A percentile compares a stretch with the other conserved stretches of the same genome.
phyloP scores from a whole-genome alignment of 2,888 invertebrate genomes.

The Idaea biselata region DNA sequence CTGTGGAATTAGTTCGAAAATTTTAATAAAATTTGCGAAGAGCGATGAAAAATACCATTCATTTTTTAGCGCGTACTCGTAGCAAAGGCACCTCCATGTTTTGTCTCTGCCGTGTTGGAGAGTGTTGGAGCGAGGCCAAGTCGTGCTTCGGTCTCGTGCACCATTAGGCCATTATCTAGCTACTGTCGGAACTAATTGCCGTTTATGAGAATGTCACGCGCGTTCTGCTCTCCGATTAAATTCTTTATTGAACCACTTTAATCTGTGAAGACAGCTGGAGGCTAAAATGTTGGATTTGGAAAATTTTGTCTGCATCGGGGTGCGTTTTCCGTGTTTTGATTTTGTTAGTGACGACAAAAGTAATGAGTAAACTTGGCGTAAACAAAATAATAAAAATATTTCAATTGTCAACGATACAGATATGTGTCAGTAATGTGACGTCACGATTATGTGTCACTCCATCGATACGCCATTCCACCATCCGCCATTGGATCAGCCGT shows the following conservation, averaged over 20 bases:
- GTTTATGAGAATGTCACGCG: slow-evolving; percentile 52
- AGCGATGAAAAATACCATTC: slow-evolving; percentile 44
- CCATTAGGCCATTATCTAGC: slow-evolving; percentile 55
- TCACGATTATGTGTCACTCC: slow-evolving; percentile 21
- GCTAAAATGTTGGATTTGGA: neutral
- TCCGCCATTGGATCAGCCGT: neutral
- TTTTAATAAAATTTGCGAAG: slow-evolving; percentile 13
- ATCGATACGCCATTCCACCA: slow-evolving; percentile 20
- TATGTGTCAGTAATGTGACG: slow-evolving; percentile 22
- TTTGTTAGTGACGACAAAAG: too few species aligned
- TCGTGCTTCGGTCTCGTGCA: slow-evolving; percentile 39
- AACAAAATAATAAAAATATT: neutral
- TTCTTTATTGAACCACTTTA: slow-evolving; percentile 18
- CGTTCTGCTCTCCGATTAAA: slow-evolving; percentile 38
- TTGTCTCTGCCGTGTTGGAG: slow-evolving; percentile 19
- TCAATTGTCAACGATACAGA: neutral
- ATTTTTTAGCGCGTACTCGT: slow-evolving; percentile 26
- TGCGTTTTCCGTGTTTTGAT: too few species aligned
- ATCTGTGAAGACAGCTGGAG: neutral
- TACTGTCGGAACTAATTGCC: slow-evolving; percentile 65
- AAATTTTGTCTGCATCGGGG: neutral
- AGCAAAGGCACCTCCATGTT: slow-evolving; percentile 13
- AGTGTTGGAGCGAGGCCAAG: slow-evolving; percentile 47
- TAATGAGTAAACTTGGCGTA: neutral
- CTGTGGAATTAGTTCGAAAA: slow-evolving; percentile 10